Evolutionary conservation across 2,113 vertebrate species (phyloP), one percentile per base, ranked within the genome.

Genomic region (Myodes glareolus): DNA sequence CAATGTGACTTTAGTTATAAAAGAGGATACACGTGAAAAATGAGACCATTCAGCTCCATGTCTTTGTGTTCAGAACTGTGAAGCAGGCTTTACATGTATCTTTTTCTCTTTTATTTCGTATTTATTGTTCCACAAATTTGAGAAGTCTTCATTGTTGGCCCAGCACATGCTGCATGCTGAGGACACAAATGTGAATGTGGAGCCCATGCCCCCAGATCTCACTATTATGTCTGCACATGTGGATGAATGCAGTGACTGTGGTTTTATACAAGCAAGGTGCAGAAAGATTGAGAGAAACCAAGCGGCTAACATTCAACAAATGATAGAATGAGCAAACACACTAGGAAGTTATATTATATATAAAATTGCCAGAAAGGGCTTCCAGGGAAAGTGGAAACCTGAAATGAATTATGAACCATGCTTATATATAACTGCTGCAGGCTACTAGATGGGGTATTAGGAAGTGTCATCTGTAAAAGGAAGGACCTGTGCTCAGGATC

Each of bases 21-120:
- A 94, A 95, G 23, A 68, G 67, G 94, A 95, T 82, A n/a, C 70
- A 52, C 17, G 27, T 92, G 42, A 33, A 50, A 88, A 95, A 78
- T 47, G 47, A 81, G 47, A 76, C 16, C 31, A 50, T 33, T 3
- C 2, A 72, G 36, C 55, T 14, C 23, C 68, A 0, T 90, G 91
- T 73, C 42, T 88, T 94, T 85, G 47, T 58, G 21, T 91, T 95
- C 42, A 90, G 73, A 25, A 87, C 63, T 50, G 0, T 91, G 45
- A 94, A 75, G 2, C 8, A 14, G 47, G 4, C 78, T 67, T 94
- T 67, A 63, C 6, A 73, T 0, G 50, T n/a, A 52, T 68, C 42
- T 50, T 19, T 65, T 85, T 85, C 81, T 45, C 58, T 85, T 45
- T 85, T 8, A 45, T 85, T 85, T 65, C 33, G 27, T 12, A n/a